phyloP scores from a whole-genome alignment of 2,113 vertebrate genomes.

The Engystomops pustulosus region DNA sequence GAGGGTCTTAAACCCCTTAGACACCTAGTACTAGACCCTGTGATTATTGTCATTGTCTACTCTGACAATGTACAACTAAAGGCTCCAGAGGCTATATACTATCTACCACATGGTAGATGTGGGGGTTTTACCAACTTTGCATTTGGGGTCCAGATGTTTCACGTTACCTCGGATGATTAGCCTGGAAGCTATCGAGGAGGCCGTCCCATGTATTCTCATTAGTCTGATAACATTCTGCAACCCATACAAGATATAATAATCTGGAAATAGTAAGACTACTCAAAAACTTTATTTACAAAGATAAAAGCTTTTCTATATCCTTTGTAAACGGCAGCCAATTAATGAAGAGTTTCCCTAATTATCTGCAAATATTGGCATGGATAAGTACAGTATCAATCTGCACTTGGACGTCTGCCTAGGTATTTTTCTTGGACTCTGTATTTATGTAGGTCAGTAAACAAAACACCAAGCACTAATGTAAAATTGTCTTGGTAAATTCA shows the following conservation, averaged over 20 bases:
- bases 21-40: too few species aligned
- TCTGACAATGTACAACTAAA: too few species aligned
- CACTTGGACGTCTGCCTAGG: conserved; percentile 6
- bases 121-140: too few species aligned
- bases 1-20: too few species aligned
- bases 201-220: not conserved
- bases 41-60: too few species aligned
- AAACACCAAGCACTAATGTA: conserved; percentile 10
- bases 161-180: too few species aligned
- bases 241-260: not conserved
- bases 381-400: conserved; percentile 40
- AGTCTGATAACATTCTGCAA: not conserved
- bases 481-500: conserved; percentile 33
- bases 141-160: too few species aligned
- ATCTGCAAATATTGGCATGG: conserved; percentile 45
- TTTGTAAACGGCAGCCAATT: not conserved
- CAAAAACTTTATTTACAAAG: not conserved
- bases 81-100: too few species aligned
- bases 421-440: conserved; percentile 37
- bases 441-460: conserved; percentile 52
- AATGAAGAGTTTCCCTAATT: conserved; percentile 45
- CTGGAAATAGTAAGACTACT: too few species aligned
- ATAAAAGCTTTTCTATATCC: not conserved
- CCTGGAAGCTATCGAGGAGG: too few species aligned
- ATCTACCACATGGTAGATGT: too few species aligned